phyloP scores from a whole-genome alignment of 2,113 vertebrate genomes.

The Hepsetus odoe region DNA sequence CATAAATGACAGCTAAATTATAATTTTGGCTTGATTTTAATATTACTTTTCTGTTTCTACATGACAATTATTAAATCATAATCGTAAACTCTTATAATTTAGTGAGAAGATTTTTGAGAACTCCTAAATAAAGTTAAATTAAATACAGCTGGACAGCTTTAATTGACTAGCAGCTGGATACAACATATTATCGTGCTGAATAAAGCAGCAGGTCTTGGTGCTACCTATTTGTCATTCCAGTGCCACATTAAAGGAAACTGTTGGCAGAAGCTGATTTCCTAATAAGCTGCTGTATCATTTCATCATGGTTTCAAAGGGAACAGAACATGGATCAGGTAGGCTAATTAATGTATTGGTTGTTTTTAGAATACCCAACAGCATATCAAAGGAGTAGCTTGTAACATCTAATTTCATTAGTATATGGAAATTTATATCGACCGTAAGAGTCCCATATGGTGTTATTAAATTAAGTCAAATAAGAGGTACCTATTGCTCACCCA shows the following conservation, averaged over 20 bases:
- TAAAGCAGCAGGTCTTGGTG: background rate
- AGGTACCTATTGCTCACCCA: no score
- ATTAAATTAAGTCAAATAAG: no score
- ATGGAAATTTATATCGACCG: slow-evolving; percentile 1
- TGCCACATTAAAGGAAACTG: background rate
- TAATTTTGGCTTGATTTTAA: background rate
- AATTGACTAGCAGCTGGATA: background rate
- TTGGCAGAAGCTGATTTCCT: background rate
- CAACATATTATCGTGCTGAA: background rate
- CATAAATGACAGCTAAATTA: background rate
- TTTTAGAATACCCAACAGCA: background rate
- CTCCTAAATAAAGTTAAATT: background rate
- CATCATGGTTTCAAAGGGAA: background rate
- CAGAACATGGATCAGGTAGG: background rate
- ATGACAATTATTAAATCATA: background rate
- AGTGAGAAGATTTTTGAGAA: no score
- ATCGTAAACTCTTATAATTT: no score
- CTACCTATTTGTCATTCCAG: background rate
- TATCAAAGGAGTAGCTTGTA: background rate
- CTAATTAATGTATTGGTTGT: background rate
- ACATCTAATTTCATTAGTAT: slow-evolving; percentile 8
- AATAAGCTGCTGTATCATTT: slow-evolving; percentile 1
- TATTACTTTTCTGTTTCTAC: background rate
- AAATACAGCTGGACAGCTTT: no score
- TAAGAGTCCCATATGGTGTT: slow-evolving; percentile 4